phyloP scores from a whole-genome alignment of 1,140 invertebrate species.

The Helicoverpa zea region DNA sequence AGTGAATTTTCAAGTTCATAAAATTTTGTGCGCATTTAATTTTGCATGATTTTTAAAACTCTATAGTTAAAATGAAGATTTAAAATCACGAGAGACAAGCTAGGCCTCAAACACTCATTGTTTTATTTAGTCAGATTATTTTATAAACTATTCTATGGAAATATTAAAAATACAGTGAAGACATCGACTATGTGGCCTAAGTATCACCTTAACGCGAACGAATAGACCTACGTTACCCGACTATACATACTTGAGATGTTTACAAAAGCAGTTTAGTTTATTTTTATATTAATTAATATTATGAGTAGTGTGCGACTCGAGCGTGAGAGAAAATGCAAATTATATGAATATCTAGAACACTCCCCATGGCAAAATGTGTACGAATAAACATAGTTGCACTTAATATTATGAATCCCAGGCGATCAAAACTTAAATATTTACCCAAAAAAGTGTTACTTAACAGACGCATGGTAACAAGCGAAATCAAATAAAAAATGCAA shows the following conservation, averaged over 20 bases:
- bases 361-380: too few relatives aligned
- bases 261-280: constrained; percentile 65
- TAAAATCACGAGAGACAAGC: constrained; percentile 11
- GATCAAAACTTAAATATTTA: constrained; percentile 33
- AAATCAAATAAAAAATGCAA: constrained; percentile 81
- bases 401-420: too few relatives aligned
- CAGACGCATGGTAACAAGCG: constrained; percentile 67
- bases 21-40: constrained; percentile 41
- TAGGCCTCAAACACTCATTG: constrained; percentile 5
- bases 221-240: constrained; percentile 62
- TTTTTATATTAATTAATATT: constrained; percentile 26
- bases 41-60: not conserved
- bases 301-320: constrained; percentile 21
- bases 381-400: too few relatives aligned
- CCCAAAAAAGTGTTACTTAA: constrained; percentile 68
- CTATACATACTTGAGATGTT: constrained; percentile 70
- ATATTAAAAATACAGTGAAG: constrained; percentile 83
- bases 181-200: constrained; percentile 80
- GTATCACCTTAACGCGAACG: constrained; percentile 69
- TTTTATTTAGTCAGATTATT: constrained; percentile 42
- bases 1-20: not conserved
- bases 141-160: constrained; percentile 71
- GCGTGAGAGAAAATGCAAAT: not conserved
- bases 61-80: not conserved
- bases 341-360: too few relatives aligned